A percentile compares a stretch with the other conserved stretches of the same genome.
Evolutionary conservation across 2,888 invertebrate genomes (phyloP).

Genomic region (Nemoura dubitans): DNA sequence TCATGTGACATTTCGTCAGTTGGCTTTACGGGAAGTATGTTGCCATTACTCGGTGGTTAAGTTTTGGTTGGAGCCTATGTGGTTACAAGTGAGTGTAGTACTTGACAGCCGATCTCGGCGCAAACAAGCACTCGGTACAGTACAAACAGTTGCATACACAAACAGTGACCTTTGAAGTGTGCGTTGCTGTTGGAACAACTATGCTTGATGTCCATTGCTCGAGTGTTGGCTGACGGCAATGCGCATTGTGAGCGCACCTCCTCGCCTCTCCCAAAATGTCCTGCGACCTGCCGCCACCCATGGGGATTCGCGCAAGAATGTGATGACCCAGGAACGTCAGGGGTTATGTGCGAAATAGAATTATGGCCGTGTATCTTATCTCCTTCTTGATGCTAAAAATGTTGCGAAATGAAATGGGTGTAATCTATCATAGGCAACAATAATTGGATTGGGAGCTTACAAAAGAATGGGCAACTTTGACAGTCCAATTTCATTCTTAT

Average conservation of each 20-base stretch:
- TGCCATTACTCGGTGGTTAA: not conserved
- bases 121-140: not conserved
- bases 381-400: not conserved
- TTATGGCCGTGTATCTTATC: not conserved
- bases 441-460: slow-evolving; percentile 13
- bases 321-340: not conserved
- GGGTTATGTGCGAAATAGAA: not conserved
- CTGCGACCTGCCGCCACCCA: too few relatives aligned
- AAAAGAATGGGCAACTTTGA: slow-evolving; percentile 22
- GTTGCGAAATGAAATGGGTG: slow-evolving; percentile 19
- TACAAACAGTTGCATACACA: not conserved
- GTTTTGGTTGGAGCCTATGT: not conserved
- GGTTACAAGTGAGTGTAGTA: not conserved
- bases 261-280: too few relatives aligned
- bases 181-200: not conserved
- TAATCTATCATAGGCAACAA: slow-evolving; percentile 10
- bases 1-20: not conserved
- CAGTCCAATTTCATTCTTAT: slow-evolving; percentile 7
- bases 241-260: too few relatives aligned
- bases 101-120: not conserved
- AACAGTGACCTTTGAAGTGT: not conserved
- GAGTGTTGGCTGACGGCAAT: too few relatives aligned
- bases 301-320: not conserved
- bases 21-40: not conserved
- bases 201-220: not conserved